Evolutionary conservation across 1,140 invertebrate genomes (phyloP), one percentile per base, ranked within the genome.

Genomic region (Anoplolepis gracilipes): DNA sequence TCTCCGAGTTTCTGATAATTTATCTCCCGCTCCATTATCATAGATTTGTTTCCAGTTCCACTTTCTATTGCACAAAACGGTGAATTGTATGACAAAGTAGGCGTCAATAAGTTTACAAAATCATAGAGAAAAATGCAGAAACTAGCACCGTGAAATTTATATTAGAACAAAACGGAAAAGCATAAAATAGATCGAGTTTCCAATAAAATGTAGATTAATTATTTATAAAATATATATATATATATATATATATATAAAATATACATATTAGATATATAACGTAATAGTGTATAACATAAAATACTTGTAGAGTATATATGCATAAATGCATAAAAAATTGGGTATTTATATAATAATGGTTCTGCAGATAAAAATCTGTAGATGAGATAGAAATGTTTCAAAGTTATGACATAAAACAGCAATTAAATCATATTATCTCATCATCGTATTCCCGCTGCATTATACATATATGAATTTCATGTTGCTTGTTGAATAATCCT

Each of bases 391-490:
- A 49, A 75, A 22, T 33, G 19, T 61, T 11, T 28, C 11, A 49
- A 53, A 36, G 42, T 78, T 67, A 78, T 13, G n/a, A 25, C 1
- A 22, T n/a, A 55, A 67, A 55, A 0, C 2, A 25, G 7, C 19
- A 67, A 22, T 77, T 49, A 65, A 33, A 55, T 6, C 3, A 16
- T 49, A 16, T 49, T 49, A 49, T 49, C 16, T 69, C 30, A 10
- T 79, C 69, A 79, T 79, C 46, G n/a, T 6, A 13, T 28, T 53
- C 36, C 22, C 30, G 13, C 28, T 4, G 8, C 16, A 10, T 67
- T 79, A 30, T 16, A 55, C 69, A 79, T 39, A 55, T 79, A 79
- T 39, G 16, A 69, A 78, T 39, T 55, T n/a, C 42, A 53, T 3
- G 13, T 10, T 78, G 30, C n/a, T 67, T 25, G 22, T 53, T 39